Base-by-base conservation (phyloP, 1,140 invertebrate species). In the Diprion similis region DNA sequence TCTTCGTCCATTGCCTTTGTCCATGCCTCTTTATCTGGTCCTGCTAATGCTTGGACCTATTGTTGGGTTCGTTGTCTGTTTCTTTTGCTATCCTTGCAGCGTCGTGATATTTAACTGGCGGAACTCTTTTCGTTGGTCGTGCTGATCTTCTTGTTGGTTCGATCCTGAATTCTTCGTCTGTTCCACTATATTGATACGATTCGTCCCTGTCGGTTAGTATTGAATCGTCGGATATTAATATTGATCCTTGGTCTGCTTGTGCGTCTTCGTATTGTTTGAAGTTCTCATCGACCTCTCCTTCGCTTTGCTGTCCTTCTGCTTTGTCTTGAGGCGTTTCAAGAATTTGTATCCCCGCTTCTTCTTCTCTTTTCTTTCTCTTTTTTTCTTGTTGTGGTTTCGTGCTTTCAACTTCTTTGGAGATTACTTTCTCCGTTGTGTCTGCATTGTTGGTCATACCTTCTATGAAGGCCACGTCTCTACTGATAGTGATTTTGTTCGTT, bases 1-100 rank as follows among this genome's bases (percentile, higher is more conserved):
- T 84, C 81, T 24, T 81, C 75, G 6, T 78, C 37, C 69, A 83
- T 86, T 6, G 83, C 82, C 46, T 73, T 71, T 70, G 76, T 74
- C 83, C 85, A 86, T n/a, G 77, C 24, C 45, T 70, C 69, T 48
- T 46, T 48, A 19, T 70, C 69, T 47, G 37, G 37, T 45, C 65
- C 48, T 66, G 59, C 46, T 66, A 67, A 45, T 17, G 69, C 69
- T 70, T 70, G 2, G 9, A 11, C 10, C 46, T 48, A 48, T 46
- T 70, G 10, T 46, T 48, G n/a, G 69, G 69, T n/a, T 70, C 69
- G 17, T 70, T n/a, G 51, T 10, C 46, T 13, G 48, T 51, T 51
- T 51, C 48, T 51, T 51, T 51, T 51, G 48, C 48, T 1, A 51
- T 51, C 48, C 48, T 51, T 51, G 48, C 48, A 51, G 48, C 48